Base-by-base conservation (phyloP, 1,140 invertebrate genomes). In the Yoshiicerus persimilis region DNA sequence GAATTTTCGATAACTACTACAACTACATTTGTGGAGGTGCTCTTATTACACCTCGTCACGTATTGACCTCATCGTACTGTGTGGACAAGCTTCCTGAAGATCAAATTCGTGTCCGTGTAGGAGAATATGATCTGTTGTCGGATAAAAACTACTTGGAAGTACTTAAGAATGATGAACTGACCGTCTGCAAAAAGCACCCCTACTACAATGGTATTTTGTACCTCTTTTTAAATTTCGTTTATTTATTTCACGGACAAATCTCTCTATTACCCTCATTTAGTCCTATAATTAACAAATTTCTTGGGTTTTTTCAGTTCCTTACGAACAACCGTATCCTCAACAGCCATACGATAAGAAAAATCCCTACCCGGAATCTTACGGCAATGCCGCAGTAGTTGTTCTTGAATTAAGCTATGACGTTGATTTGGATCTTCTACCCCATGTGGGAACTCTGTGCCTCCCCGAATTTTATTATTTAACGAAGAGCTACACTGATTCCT, bases 351-450 rank as follows among this genome's bases (percentile, higher is more conserved):
- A n/a, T n/a, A n/a, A n/a, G 20, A 38, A 75, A 70, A 62, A 56
- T n/a, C 0, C 13, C 75, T 80, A 80, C 64, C 38, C n/a, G n/a
- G n/a, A 56, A 23, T 41, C 62, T 39, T 83, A 89, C 32, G 84
- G 86, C 11, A 41, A 87, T 39, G 75, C 32, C 47, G 87, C 86
- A 20, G 90, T 89, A 11, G 87, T 88, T 0, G 89, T 90, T 84
- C 66, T 90, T 86, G 90, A 90, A 62, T 64, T 90, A 41, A 86
- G 32, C 32, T 56, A 87, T 4, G 89, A 88, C 47, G 88, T 90
- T 23, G 90, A 90, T 39, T 83, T 90, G n/a, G 90, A 90, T 64
- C 56, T 80, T 8, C 89, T 89, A 36, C 90, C 90, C 27, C 90
- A 90, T 5, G 87, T 87, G 2, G 89, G 84, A 56, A 70, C 88